Evolutionary conservation across 1,140 invertebrate species (phyloP).

Genomic region (Drosophila novamexicana): DNA sequence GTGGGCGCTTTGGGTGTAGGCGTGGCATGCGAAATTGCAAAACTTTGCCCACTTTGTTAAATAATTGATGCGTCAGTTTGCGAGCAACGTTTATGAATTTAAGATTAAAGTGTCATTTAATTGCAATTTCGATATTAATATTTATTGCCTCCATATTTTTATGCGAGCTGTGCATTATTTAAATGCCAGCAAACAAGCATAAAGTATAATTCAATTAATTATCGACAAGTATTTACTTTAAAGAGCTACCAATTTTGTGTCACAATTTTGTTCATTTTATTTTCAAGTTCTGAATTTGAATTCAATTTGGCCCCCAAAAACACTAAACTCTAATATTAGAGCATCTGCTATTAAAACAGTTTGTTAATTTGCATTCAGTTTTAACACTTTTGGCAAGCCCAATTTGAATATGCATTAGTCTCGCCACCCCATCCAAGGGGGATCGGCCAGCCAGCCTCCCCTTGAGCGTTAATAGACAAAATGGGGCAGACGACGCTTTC

Average conservation of each 20-base stretch:
- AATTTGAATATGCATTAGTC: conserved; percentile 54
- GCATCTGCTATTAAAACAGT: conserved; percentile 69
- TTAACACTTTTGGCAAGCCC: conserved; percentile 52
- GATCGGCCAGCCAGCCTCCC: not conserved
- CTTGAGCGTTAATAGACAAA: conserved; percentile 52
- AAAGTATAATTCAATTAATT: conserved; percentile 72
- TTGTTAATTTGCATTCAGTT: conserved; percentile 76
- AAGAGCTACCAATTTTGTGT: conserved; percentile 25
- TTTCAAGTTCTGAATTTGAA: conserved; percentile 34
- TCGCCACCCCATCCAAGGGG: not conserved
- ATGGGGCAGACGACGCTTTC: conserved; percentile 62
- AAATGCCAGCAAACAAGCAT: conserved; percentile 19
- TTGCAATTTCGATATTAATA: conserved; percentile 65
- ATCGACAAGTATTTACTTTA: conserved; percentile 65
- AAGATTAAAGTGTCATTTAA: conserved; percentile 81
- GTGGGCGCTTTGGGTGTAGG: conserved; percentile 10
- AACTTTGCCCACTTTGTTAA: conserved; percentile 76
- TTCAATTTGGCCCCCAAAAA: conserved; percentile 50
- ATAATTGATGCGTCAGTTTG: conserved; percentile 69
- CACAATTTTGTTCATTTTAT: conserved; percentile 16
- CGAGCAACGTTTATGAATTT: conserved; percentile 72
- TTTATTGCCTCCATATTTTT: conserved; percentile 54
- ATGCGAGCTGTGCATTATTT: conserved; percentile 45
- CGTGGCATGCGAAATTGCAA: conserved; percentile 68
- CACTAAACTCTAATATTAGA: not conserved